Evolutionary conservation across 2,113 vertebrate species (phyloP), one percentile per base, ranked within the genome.

Genomic region (Polyodon spathula): DNA sequence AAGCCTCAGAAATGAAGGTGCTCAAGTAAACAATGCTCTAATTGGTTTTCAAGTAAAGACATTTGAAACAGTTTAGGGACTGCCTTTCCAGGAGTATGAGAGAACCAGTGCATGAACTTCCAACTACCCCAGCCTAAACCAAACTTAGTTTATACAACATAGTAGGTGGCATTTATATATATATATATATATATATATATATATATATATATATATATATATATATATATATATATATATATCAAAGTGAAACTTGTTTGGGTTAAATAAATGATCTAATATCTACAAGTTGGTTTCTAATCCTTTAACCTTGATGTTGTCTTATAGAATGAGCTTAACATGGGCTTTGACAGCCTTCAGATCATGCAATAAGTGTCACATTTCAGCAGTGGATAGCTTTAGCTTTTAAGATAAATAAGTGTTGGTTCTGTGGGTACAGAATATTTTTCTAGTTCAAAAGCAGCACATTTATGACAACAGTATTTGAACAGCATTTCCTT

Each of bases 1-100:
- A 73, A 73, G 63, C 65, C 53, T 64, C 67, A 71, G 69, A 66
- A 74, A 72, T 74, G 74, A 76, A 66, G 70, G 17, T 40, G 65
- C 68, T 78, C 60, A 64, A 63, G 54, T 55, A 56, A 64, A 63
- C 69, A 66, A 58, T 57, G 17, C 68, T 74, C 75, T 77, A 79
- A 79, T 73, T 64, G 61, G 54, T 69, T 76, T 70, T 71, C 62
- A 67, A 69, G 59, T 44, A 17, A 43, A 68, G 63, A 51, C 42
- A 42, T 68, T 73, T 55, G 60, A 69, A 76, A 7, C 54, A 9
- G 51, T 63, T 68, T 38, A 69, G 67, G 71, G 60, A 59, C 71
- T 71, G 46, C 55, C 46, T 78, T 70, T 71, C 66, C 58, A 40
- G 43, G 43, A 11, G 41, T 43, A 5, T 15, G 15, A 7, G 27